These are phyloP conservation scores for Drymodes brunneopygia DNA, from an alignment of 2,113 vertebrate species.

Conservation along the genomic window DNA sequence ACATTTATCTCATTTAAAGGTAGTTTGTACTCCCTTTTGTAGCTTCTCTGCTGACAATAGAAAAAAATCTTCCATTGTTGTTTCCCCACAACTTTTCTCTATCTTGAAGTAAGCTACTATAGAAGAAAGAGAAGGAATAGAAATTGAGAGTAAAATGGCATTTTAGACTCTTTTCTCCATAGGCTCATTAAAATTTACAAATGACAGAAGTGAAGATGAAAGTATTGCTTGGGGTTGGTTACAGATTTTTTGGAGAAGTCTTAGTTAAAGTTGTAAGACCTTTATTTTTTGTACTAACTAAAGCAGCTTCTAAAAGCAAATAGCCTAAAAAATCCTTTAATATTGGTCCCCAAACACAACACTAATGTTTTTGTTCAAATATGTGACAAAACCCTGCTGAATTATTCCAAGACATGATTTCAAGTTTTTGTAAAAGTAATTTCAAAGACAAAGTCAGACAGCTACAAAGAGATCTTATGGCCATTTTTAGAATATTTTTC, in stretches of 20 bases:
- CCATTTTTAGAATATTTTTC: not conserved
- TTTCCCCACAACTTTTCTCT: not conserved
- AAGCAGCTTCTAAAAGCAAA: not conserved
- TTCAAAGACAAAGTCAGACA: not conserved
- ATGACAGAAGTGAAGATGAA: not conserved
- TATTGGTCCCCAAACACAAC: not conserved
- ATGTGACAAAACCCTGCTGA: not conserved
- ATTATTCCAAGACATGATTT: not conserved
- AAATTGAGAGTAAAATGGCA: not conserved
- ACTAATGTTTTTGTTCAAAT: not conserved
- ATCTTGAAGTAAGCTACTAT: not conserved
- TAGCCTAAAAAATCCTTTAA: not conserved
- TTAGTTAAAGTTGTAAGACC: not conserved
- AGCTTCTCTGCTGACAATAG: not conserved
- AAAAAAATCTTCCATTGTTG: not conserved
- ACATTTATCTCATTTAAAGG: not conserved
- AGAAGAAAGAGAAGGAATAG: not conserved
- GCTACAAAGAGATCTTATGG: not conserved
- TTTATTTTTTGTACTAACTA: not conserved
- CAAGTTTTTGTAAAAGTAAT: not conserved
- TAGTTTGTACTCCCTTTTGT: not conserved
- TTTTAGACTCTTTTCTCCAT: conserved; percentile 10
- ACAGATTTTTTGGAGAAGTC: not conserved
- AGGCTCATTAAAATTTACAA: conserved; percentile 4
- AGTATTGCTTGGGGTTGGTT: not conserved